phyloP scores from a whole-genome alignment of 1,140 invertebrate genomes.

The Panagrolaimus sp. region DNA sequence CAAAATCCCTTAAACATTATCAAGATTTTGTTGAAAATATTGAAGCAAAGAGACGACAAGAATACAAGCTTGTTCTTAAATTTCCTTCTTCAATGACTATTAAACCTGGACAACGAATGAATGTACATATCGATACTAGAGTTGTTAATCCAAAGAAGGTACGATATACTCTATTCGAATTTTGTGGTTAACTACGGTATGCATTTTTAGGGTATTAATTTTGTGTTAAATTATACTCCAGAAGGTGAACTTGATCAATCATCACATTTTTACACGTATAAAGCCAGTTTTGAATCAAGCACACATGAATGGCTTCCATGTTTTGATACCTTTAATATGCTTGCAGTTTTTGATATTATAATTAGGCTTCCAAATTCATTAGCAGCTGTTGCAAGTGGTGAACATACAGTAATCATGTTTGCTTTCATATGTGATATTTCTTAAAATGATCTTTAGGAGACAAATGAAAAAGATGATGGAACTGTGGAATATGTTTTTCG shows the following conservation, averaged over 20 bases:
- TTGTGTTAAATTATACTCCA: not conserved
- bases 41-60: not conserved
- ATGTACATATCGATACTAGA: not conserved
- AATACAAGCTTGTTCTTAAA: not conserved
- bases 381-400: conserved; percentile 36
- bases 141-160: conserved; percentile 6
- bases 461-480: conserved; percentile 19
- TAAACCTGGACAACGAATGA: not conserved
- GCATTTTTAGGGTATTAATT: not conserved
- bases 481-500: conserved; percentile 44
- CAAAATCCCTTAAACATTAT: not conserved
- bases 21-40: not conserved
- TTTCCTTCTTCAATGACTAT: not conserved
- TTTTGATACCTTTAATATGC: conserved; percentile 36
- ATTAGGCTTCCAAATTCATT: conserved; percentile 32
- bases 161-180: not conserved
- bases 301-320: conserved; percentile 45
- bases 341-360: conserved; percentile 39
- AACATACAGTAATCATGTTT: conserved; percentile 30
- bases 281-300: not conserved
- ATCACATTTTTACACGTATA: conserved; percentile 5
- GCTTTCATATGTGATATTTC: conserved; percentile 11
- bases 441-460: conserved; percentile 22
- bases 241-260: not conserved
- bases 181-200: not conserved